A percentile compares a stretch with the other conserved stretches of the same genome.
Conservation (phyloP, 2,113 vertebrate species). For the Barnardius zonarius region DNA sequence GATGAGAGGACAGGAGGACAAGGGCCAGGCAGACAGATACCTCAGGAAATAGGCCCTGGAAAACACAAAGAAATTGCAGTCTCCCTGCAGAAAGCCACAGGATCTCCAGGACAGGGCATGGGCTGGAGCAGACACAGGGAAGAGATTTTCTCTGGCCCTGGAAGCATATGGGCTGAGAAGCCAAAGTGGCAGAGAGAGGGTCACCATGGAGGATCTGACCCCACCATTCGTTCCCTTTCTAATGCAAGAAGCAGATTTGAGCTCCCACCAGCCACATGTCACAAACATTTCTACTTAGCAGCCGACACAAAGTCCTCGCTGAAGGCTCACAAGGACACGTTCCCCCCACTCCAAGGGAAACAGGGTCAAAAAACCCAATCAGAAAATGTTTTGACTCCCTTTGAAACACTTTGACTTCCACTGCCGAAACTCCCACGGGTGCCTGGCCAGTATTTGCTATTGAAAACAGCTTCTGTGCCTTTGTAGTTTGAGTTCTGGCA, state of each 20-base stretch:
- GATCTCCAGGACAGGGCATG: background rate
- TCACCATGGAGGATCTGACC: accelerated
- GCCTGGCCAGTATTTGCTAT: background rate
- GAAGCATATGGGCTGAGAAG: accelerated
- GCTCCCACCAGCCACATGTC: background rate
- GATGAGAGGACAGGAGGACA: background rate
- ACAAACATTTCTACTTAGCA: background rate
- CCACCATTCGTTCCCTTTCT: background rate
- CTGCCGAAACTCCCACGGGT: background rate
- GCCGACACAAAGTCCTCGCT: background rate
- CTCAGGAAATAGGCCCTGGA: background rate
- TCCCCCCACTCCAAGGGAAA: background rate
- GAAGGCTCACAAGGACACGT: background rate
- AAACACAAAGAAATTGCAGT: background rate
- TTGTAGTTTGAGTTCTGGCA: background rate
- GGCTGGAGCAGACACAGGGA: background rate
- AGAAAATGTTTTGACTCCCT: slow-evolving; percentile 34
- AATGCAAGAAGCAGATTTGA: background rate
- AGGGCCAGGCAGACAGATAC: background rate
- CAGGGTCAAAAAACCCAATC: background rate
- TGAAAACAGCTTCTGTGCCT: background rate
- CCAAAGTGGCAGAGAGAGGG: background rate
- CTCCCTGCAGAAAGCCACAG: background rate
- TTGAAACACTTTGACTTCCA: slow-evolving; percentile 12
- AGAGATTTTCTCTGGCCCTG: background rate